Evolutionary conservation across 2,113 vertebrate genomes (phyloP), one percentile per base, ranked within the genome.

Genomic region (Aplodontia rufa): DNA sequence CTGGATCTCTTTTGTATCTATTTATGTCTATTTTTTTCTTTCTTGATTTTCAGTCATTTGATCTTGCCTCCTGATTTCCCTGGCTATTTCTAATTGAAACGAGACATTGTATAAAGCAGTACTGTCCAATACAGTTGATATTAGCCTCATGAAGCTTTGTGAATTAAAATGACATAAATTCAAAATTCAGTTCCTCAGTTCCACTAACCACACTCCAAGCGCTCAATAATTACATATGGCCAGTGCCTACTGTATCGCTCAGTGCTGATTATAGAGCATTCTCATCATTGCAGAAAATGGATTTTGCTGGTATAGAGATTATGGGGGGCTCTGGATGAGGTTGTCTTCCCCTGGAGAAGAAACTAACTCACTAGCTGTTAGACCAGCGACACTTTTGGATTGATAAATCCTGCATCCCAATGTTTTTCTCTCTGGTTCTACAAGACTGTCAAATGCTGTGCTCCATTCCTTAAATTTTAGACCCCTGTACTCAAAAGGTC

Each of bases 11-110:
- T 91, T 83, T 91, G 49, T 19, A 64, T 68, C 47, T 84, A 22
- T 47, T 55, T 37, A 45, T 32, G 2, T 53, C 20, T 19, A 22
- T 75, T 64, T 45, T 72, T 86, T 69, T 37, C 51, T 17, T 85
- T 79, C 45, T 90, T 84, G 37, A 24, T 82, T 95, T 93, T 69
- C 28, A 66, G 37, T 83, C 76, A 58, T 83, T 91, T 83, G 20
- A 64, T 53, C 55, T 79, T 90, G 71, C n/a, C 12, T 93, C 28
- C 7, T 90, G 20, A 60, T 80, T 55, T 87, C 28, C 69, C 45
- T 37, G 28, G 60, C 47, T 28, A 79, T 47, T 95, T 87, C 35
- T 69, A 30, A 82, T 58, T 37, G 19, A 53, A 80, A 93, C 0
- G 1, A 72, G 3, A 53, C 30, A 35, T 28, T 71, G 13, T 72